Evolutionary conservation across 2,113 vertebrate genomes (phyloP).

Genomic region (Platichthys stellatus): DNA sequence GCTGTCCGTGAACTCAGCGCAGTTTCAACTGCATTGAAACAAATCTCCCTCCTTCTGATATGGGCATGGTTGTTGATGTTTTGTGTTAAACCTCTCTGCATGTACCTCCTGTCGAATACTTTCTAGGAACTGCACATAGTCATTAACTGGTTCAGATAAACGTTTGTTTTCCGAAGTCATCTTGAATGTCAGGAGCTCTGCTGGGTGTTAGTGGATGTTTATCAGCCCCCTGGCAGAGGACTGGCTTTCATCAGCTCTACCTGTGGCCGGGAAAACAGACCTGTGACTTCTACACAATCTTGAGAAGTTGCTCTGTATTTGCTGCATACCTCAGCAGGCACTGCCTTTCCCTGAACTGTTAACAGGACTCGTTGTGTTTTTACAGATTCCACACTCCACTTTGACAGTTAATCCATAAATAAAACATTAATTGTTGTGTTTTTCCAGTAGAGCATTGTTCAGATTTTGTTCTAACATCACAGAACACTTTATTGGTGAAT

Average conservation of each 20-base stretch:
- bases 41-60: background rate
- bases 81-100: background rate
- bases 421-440: background rate
- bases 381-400: background rate
- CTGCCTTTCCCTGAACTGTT: too few relatives aligned
- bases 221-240: constrained; percentile 15
- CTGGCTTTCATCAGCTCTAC: constrained; percentile 19
- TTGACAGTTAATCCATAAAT: too few relatives aligned
- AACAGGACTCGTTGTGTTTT: background rate
- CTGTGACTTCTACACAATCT: constrained; percentile 22
- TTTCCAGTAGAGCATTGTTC: too few relatives aligned
- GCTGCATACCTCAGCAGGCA: background rate
- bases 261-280: constrained; percentile 19
- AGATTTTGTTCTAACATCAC: background rate
- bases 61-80: background rate
- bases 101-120: background rate
- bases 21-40: background rate
- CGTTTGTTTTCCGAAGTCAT: constrained; percentile 15
- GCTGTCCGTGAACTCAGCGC: background rate
- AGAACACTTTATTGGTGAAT: too few relatives aligned
- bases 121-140: constrained; percentile 12
- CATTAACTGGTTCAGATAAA: constrained; percentile 24
- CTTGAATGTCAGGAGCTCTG: constrained; percentile 13
- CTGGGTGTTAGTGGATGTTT: constrained; percentile 19
- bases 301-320: background rate